Conservation (phyloP, 2,113 vertebrate species). For the Mus pahari region DNA sequence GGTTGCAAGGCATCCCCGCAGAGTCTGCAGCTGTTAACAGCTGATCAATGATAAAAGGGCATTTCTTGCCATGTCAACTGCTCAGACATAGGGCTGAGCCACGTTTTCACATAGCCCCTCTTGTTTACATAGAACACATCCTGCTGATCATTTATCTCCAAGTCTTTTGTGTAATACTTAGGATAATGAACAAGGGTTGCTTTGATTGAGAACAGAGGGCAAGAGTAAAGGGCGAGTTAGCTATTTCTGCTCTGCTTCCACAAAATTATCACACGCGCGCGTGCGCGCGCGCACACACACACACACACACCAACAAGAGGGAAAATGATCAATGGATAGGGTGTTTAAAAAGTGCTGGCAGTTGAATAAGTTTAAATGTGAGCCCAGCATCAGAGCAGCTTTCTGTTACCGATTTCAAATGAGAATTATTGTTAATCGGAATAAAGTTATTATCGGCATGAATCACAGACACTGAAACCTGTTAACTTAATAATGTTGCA, state of each 20-base stretch:
- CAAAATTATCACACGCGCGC: constrained; percentile 61
- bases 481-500: constrained; percentile 81
- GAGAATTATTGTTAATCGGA: constrained; percentile 82
- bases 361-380: constrained; percentile 38
- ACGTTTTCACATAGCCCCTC: neutral
- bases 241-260: constrained; percentile 12
- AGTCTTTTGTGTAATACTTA: neutral
- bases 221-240: neutral
- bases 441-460: constrained; percentile 84
- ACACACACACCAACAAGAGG: neutral
- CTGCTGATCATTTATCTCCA: constrained; percentile 1
- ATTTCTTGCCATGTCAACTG: neutral
- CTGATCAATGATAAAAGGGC: neutral
- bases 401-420: constrained; percentile 74
- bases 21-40: neutral
- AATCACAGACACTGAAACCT: constrained; percentile 81
- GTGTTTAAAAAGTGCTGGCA: constrained; percentile 45
- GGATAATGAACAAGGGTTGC: constrained; percentile 28
- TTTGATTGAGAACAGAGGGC: neutral
- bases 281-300: neutral
- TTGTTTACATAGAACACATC: neutral
- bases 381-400: constrained; percentile 70
- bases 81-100: neutral
- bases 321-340: constrained; percentile 51
- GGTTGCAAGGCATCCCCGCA: neutral